These are phyloP conservation scores for Gastrophryne carolinensis DNA, from an alignment of 2,797 vertebrate genomes.

Conservation along the genomic window DNA sequence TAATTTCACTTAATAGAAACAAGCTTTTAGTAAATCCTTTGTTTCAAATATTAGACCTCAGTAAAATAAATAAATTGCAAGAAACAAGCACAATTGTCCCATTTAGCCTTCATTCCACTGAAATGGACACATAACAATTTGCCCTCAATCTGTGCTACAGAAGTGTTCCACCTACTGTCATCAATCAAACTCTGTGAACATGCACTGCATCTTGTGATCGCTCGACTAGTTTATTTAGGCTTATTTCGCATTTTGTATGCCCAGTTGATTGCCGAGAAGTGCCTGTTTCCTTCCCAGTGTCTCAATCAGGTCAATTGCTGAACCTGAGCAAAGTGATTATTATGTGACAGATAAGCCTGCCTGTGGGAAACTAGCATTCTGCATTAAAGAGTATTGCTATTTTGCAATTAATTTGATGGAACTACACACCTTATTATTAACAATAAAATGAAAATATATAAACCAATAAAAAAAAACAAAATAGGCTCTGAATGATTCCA, in stretches of 20 bases:
- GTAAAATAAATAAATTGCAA: neutral
- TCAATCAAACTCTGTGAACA: neutral
- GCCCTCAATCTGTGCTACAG: neutral
- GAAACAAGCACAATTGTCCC: neutral
- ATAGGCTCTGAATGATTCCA: slow-evolving; percentile 48
- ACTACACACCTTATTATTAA: slow-evolving; percentile 37
- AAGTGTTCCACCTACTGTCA: neutral
- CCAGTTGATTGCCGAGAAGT: slow-evolving; percentile 56
- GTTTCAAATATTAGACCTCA: neutral
- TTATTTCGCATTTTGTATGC: slow-evolving; percentile 50
- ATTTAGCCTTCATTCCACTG: slow-evolving; percentile 1
- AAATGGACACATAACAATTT: slow-evolving; percentile 43
- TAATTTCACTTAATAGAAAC: no score
- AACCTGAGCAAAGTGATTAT: slow-evolving; percentile 57
- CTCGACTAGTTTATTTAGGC: slow-evolving; percentile 54
- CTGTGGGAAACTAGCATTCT: slow-evolving; percentile 58
- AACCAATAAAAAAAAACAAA: slow-evolving; percentile 56
- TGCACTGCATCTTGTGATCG: neutral
- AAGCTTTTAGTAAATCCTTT: no score
- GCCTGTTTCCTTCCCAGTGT: slow-evolving; percentile 52
- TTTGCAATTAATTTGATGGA: slow-evolving; percentile 61
- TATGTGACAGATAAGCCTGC: slow-evolving; percentile 60
- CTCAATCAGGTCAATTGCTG: slow-evolving; percentile 60
- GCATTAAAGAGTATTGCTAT: slow-evolving; percentile 53
- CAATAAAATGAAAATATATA: slow-evolving; percentile 33